Evolutionary conservation across 2,113 vertebrate genomes (phyloP).

Genomic region (Chlorodrepanis virens): DNA sequence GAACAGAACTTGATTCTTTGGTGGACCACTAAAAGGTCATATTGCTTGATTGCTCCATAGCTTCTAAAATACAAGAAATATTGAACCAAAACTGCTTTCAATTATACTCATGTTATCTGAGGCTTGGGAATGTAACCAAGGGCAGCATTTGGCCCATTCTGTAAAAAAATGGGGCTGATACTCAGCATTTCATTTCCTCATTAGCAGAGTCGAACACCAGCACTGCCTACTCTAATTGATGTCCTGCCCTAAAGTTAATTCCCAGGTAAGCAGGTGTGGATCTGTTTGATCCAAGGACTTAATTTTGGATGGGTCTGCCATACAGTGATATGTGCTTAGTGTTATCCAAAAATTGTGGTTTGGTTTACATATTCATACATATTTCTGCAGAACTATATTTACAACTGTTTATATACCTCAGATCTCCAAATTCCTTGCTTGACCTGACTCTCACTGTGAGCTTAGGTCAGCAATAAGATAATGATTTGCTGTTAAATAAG

Average conservation of each 20-base stretch:
- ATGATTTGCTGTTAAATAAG: neutral
- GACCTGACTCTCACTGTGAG: neutral
- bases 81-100: constrained; percentile 49
- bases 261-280: neutral
- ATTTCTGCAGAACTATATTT: neutral
- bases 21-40: constrained; percentile 86
- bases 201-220: neutral
- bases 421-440: neutral
- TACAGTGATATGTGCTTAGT: neutral
- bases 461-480: neutral
- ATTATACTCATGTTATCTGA: constrained; percentile 32
- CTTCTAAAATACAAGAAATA: constrained; percentile 72
- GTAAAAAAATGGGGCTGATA: constrained; percentile 20
- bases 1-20: constrained; percentile 81
- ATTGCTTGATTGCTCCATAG: constrained; percentile 78
- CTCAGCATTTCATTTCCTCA: neutral
- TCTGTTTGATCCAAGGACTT: neutral
- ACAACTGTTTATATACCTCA: neutral
- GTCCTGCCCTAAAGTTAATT: neutral
- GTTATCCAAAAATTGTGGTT: neutral
- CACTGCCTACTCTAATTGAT: neutral
- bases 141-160: neutral
- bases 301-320: neutral
- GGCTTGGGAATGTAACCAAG: neutral
- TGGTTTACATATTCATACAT: neutral